phyloP scores from a whole-genome alignment of 2,888 invertebrate species.

The Lithosia quadra region DNA sequence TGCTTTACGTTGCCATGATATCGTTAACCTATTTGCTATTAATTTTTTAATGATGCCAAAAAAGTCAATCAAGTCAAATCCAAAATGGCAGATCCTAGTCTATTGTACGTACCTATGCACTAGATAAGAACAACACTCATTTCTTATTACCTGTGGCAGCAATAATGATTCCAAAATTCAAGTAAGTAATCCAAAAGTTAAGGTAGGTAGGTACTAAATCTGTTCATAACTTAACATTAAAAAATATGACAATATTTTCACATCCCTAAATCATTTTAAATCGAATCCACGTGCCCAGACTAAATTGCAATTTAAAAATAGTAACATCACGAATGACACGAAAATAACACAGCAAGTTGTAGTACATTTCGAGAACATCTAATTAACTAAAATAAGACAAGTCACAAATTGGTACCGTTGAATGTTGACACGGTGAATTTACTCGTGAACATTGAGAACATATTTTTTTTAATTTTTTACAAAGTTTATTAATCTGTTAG shows the following conservation, averaged over 20 bases:
- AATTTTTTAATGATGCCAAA: background rate
- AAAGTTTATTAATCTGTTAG: constrained; percentile 61
- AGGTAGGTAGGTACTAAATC: no score
- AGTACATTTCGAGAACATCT: constrained; percentile 59
- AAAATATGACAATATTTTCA: constrained; percentile 1
- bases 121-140: no score
- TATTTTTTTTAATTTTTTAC: constrained; percentile 58
- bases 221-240: background rate
- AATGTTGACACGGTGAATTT: constrained; percentile 67
- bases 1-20: constrained; percentile 56
- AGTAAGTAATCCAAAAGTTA: no score
- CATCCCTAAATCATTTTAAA: constrained; percentile 29
- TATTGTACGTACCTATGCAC: no score
- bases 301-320: constrained; percentile 53
- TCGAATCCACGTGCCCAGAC: constrained; percentile 34
- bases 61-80: background rate
- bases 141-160: no score
- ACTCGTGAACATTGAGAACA: constrained; percentile 60
- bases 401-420: constrained; percentile 70
- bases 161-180: no score
- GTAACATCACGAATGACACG: constrained; percentile 32
- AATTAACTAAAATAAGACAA: constrained; percentile 77
- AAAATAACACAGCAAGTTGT: constrained; percentile 54
- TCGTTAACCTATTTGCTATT: constrained; percentile 34
- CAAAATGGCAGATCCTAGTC: background rate